Percentiles rank a stretch among this genome's conserved stretches.
Conservation (phyloP, 2,888 invertebrate species). For the Balanococcus diminutus region DNA sequence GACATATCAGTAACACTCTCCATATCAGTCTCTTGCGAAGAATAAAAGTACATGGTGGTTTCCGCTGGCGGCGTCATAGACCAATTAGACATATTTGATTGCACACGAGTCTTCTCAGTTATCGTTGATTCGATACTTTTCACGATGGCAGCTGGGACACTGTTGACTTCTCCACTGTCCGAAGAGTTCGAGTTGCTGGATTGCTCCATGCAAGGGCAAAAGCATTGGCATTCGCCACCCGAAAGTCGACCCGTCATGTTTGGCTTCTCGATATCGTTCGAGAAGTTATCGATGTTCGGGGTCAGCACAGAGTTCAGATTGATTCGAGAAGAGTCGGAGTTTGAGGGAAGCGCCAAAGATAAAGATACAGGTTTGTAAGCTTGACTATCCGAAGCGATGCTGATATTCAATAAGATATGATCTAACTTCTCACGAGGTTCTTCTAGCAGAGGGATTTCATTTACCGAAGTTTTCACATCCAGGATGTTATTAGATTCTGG, state of each 20-base stretch:
- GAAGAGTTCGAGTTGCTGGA: not conserved
- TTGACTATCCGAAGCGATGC: conserved; percentile 4
- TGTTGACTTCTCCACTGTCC: not conserved
- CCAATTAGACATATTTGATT: not conserved
- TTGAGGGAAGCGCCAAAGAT: conserved; percentile 43
- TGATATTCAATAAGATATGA: conserved; percentile 22
- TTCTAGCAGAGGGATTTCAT: not conserved
- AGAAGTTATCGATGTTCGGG: not conserved
- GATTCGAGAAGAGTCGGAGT: not conserved
- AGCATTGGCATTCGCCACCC: conserved; percentile 76
- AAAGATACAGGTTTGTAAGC: not conserved
- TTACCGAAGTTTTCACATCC: not conserved
- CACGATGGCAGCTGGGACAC: not conserved
- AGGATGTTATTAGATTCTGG: not conserved
- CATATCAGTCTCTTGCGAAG: not conserved
- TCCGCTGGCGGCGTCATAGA: not conserved
- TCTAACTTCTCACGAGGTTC: not conserved
- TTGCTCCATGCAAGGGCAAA: conserved; percentile 67
- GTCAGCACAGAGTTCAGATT: not conserved
- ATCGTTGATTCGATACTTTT: not conserved
- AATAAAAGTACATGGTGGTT: not conserved
- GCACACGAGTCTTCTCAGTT: not conserved
- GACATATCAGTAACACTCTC: not conserved
- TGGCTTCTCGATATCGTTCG: not conserved
- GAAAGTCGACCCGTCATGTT: not conserved